Evolutionary conservation across 2,888 invertebrate species (phyloP).

Genomic region (Cheilosia pagana): DNA sequence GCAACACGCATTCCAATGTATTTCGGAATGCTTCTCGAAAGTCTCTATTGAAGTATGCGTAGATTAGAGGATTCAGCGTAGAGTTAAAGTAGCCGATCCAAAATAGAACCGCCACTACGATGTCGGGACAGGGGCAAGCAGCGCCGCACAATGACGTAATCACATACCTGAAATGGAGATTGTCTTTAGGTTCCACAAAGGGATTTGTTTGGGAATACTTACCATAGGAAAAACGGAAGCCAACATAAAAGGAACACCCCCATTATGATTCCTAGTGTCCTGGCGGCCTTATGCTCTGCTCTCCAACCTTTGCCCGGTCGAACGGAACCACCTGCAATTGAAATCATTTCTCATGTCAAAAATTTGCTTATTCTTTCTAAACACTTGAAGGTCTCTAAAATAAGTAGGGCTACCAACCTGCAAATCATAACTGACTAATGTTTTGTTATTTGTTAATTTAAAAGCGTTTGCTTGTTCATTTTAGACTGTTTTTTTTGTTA

Average conservation of each 20-base stretch:
- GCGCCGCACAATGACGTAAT: slow-evolving; percentile 93
- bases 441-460: slow-evolving; percentile 4
- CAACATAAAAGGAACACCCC: slow-evolving; percentile 97
- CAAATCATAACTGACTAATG: too few relatives aligned
- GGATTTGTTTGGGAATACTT: slow-evolving; percentile 81
- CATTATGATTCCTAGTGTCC: slow-evolving; percentile 98
- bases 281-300: slow-evolving; percentile 96
- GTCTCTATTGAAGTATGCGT: slow-evolving; percentile 98
- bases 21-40: slow-evolving; percentile 98
- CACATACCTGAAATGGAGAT: slow-evolving; percentile 88
- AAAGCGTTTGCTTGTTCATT: slow-evolving; percentile 3
- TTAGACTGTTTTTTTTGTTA: slow-evolving; percentile 1
- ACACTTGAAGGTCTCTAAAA: neutral
- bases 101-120: slow-evolving; percentile 95
- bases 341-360: slow-evolving; percentile 12
- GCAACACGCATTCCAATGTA: slow-evolving; percentile 93
- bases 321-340: slow-evolving; percentile 84
- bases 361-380: neutral
- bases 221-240: slow-evolving; percentile 98
- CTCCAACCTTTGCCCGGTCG: slow-evolving; percentile 92
- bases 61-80: slow-evolving; percentile 96
- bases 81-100: slow-evolving; percentile 99
- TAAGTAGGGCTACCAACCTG: neutral
- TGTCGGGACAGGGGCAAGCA: slow-evolving; percentile 92
- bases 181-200: neutral